Conservation (phyloP, 2,113 vertebrate genomes). For the Elgaria multicarinata region DNA sequence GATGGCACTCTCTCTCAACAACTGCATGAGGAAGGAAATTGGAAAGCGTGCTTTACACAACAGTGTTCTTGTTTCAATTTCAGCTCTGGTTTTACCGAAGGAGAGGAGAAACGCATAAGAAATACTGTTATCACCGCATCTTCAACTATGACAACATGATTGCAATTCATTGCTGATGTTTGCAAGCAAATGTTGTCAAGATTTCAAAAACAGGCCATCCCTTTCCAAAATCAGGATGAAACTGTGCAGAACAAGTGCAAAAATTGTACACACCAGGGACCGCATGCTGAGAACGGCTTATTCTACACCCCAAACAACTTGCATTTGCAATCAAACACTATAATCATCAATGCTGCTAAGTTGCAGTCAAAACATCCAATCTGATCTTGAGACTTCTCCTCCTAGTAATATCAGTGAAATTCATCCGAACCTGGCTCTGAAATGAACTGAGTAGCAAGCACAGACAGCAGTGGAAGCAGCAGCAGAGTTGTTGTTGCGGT, state of each 20-base stretch:
- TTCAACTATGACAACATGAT: background rate
- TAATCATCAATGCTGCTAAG: no score
- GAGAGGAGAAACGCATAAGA: background rate
- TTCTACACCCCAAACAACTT: background rate
- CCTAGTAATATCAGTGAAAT: background rate
- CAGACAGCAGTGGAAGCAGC: background rate
- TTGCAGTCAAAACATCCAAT: background rate
- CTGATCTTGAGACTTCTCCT: background rate
- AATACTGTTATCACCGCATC: background rate
- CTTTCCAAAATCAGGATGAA: background rate
- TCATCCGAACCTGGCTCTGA: background rate
- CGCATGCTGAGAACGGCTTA: no score
- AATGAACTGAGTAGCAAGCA: background rate
- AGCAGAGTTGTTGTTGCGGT: no score
- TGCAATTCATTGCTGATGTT: background rate
- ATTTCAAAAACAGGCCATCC: background rate
- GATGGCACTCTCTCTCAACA: constrained; percentile 67
- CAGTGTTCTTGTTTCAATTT: rapidly evolving
- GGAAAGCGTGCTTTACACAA: rapidly evolving
- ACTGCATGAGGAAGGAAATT: background rate
- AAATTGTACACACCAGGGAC: background rate
- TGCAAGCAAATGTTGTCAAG: background rate
- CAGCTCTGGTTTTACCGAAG: background rate
- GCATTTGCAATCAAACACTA: background rate
- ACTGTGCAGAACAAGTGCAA: background rate